Conservation (phyloP, 2,113 vertebrate genomes). For the Tringa solitaria region DNA sequence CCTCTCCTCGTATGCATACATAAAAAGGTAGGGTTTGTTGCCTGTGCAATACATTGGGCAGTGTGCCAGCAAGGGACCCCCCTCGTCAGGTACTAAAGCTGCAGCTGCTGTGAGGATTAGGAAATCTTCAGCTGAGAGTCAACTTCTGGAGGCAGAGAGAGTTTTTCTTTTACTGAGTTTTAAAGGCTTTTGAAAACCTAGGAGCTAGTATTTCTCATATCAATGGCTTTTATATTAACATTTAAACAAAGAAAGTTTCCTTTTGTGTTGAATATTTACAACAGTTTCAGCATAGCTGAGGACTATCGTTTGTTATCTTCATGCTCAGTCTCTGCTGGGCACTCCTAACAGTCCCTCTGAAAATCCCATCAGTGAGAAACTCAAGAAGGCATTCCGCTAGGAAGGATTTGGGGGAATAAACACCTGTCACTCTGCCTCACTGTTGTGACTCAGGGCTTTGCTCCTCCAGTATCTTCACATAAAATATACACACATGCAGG, state of each 20-base stretch:
- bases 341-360: neutral
- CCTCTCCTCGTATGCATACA: neutral
- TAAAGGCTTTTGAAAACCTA: neutral
- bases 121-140: conserved; percentile 30
- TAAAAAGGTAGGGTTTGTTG: neutral
- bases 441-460: neutral
- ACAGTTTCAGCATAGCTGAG: neutral
- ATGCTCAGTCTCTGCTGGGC: neutral
- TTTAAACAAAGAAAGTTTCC: neutral
- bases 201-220: neutral
- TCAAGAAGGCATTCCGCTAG: neutral
- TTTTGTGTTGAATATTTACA: neutral
- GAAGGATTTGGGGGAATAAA: neutral
- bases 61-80: neutral
- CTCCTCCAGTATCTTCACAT: neutral
- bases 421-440: neutral
- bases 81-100: neutral
- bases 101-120: conserved; percentile 49
- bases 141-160: neutral
- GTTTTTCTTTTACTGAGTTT: neutral
- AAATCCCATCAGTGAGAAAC: neutral
- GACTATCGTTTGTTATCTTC: neutral
- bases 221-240: neutral
- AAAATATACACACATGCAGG: neutral
- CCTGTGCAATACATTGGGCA: neutral